These are phyloP conservation scores for Gymnopithys bicolor DNA, from an alignment of 2,797 vertebrate species.

Conservation along the genomic window DNA sequence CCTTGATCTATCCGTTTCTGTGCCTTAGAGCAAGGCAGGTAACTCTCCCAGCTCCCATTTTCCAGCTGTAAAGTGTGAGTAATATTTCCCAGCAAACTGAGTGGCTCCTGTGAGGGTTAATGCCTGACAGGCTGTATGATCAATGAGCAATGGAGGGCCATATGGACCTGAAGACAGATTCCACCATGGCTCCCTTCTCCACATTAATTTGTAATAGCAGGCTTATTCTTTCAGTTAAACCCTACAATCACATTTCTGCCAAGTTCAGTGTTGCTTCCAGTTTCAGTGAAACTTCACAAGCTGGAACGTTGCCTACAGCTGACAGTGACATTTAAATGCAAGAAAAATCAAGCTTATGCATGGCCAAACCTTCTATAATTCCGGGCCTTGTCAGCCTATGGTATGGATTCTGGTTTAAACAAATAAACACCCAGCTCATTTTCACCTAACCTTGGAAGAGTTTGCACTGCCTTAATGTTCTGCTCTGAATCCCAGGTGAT, in stretches of 20 bases:
- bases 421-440: slow-evolving; percentile 34
- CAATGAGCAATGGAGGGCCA: slow-evolving; percentile 15
- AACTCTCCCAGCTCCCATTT: slow-evolving; percentile 19
- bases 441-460: not conserved
- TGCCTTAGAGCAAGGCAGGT: not conserved
- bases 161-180: slow-evolving; percentile 20
- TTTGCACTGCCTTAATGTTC: not conserved
- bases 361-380: slow-evolving; percentile 19
- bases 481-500: not conserved
- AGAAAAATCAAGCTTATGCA: slow-evolving; percentile 35
- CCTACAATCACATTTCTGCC: slow-evolving; percentile 44
- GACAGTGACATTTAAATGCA: slow-evolving; percentile 60
- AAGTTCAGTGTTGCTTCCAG: slow-evolving; percentile 53
- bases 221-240: slow-evolving; percentile 60
- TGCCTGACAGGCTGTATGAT: not conserved
- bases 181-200: slow-evolving; percentile 25
- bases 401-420: slow-evolving; percentile 22
- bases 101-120: not conserved
- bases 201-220: slow-evolving; percentile 59
- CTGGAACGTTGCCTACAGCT: slow-evolving; percentile 60
- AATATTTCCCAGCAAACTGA: not conserved
- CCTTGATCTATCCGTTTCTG: not conserved
- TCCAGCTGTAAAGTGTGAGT: slow-evolving; percentile 6
- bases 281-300: slow-evolving; percentile 54
- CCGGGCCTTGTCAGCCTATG: not conserved